Percentiles rank a stretch among this genome's conserved stretches.
These are phyloP conservation scores for Danio aesculapii DNA, from an alignment of 2,797 vertebrate genomes.

Conservation along the genomic window DNA sequence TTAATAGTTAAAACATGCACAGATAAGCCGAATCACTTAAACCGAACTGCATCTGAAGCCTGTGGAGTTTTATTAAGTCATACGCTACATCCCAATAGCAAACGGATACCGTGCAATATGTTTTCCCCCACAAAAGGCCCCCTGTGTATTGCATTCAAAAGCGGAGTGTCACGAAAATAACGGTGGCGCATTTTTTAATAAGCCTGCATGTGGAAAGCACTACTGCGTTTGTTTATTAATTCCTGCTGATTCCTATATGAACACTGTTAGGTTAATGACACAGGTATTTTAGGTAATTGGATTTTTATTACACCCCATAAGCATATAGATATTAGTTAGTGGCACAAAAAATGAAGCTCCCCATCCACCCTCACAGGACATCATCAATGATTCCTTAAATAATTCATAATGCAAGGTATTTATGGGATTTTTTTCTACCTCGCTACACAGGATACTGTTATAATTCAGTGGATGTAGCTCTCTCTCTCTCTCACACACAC, in stretches of 20 bases:
- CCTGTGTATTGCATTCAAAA: slow-evolving; percentile 9
- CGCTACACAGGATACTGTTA: slow-evolving; percentile 31
- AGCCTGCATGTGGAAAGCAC: slow-evolving; percentile 72
- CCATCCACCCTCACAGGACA: slow-evolving; percentile 80
- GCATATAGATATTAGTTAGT: slow-evolving; percentile 84
- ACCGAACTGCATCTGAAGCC: neutral
- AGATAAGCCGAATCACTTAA: neutral
- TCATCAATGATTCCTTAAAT: slow-evolving; percentile 79
- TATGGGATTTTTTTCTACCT: slow-evolving; percentile 25
- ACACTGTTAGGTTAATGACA: slow-evolving; percentile 86
- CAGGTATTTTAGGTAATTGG: slow-evolving; percentile 87
- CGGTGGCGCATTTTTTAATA: slow-evolving; percentile 80
- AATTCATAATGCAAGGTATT: slow-evolving; percentile 77
- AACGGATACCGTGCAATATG: neutral
- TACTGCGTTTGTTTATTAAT: slow-evolving; percentile 83
- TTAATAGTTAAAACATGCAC: neutral
- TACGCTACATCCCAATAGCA: neutral
- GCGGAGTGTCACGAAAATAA: slow-evolving; percentile 73
- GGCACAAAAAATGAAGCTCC: slow-evolving; percentile 78
- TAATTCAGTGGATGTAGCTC: slow-evolving; percentile 15
- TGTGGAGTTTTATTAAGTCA: neutral
- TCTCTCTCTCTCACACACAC: neutral
- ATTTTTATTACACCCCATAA: slow-evolving; percentile 86
- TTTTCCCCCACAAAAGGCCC: slow-evolving; percentile 2
- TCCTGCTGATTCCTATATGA: slow-evolving; percentile 84